Evolutionary conservation across 2,888 invertebrate genomes (phyloP).

Genomic region (Dilophus febrilis): DNA sequence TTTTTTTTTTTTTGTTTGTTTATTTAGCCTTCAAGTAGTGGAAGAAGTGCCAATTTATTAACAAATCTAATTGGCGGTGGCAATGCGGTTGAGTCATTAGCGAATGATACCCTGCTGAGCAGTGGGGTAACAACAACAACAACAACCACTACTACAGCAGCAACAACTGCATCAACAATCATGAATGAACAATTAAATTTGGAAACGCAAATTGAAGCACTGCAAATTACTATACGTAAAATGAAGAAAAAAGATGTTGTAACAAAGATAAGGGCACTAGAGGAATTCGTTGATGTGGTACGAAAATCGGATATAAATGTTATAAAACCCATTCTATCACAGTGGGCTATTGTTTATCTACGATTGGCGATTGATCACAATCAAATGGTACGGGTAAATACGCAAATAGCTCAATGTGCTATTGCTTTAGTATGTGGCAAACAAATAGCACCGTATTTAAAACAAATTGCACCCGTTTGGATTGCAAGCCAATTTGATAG

Average conservation of each 20-base stretch:
- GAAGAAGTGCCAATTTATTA: constrained; percentile 71
- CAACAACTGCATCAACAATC: too few relatives aligned
- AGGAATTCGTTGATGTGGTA: constrained; percentile 56
- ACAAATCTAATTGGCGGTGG: too few relatives aligned
- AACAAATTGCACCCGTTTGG: constrained; percentile 67
- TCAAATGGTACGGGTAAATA: constrained; percentile 64
- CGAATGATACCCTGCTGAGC: too few relatives aligned
- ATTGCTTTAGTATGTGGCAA: constrained; percentile 52
- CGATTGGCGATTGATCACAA: constrained; percentile 62
- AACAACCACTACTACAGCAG: constrained; percentile 14
- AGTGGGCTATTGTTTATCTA: constrained; percentile 70
- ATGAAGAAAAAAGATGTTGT: constrained; percentile 79
- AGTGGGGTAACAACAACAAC: constrained; percentile 38
- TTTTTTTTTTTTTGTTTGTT: constrained; percentile 5
- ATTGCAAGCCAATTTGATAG: constrained; percentile 70
- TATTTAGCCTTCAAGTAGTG: constrained; percentile 72
- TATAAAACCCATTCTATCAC: constrained; percentile 53
- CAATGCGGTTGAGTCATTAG: too few relatives aligned
- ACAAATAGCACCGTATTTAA: constrained; percentile 61
- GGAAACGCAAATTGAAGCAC: constrained; percentile 52
- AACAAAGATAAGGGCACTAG: constrained; percentile 70
- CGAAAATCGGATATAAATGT: constrained; percentile 44
- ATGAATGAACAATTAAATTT: constrained; percentile 45
- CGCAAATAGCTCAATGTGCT: constrained; percentile 53
- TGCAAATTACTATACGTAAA: constrained; percentile 65